These are phyloP conservation scores for Crotophaga sulcirostris DNA, from an alignment of 2,113 vertebrate genomes.

Conservation along the genomic window DNA sequence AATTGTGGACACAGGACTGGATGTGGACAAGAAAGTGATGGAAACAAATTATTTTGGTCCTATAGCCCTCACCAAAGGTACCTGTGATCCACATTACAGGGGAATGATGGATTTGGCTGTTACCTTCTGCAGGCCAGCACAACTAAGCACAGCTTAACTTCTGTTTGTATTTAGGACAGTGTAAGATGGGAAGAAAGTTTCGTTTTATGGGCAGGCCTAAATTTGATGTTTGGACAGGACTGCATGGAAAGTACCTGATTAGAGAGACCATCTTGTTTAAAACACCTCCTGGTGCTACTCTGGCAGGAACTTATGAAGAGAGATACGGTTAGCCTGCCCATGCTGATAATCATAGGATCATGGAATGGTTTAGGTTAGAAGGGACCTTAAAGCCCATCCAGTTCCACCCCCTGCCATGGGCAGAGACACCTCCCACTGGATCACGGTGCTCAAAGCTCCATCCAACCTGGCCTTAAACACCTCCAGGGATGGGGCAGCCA, in stretches of 20 bases:
- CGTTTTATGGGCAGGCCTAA: neutral
- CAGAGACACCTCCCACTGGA: no score
- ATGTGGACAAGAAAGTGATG: constrained; percentile 91
- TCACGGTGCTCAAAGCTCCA: no score
- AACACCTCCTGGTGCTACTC: neutral
- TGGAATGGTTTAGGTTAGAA: no score
- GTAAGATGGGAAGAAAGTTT: neutral
- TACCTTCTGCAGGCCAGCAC: neutral
- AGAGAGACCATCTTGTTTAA: neutral
- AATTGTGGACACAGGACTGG: constrained; percentile 82
- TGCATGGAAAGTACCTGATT: neutral
- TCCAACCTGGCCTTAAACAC: no score
- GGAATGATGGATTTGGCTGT: neutral
- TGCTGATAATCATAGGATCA: neutral
- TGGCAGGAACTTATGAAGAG: neutral
- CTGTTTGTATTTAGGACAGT: neutral
- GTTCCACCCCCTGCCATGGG: no score
- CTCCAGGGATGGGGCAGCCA: no score
- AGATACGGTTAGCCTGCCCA: neutral
- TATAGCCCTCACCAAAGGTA: constrained; percentile 93
- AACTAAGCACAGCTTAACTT: neutral
- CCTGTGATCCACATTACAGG: neutral
- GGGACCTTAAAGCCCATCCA: no score
- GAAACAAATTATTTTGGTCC: constrained; percentile 97
- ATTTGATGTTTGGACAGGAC: neutral